Percentiles rank a stretch among this genome's conserved stretches.
Evolutionary conservation across 2,797 vertebrate species (phyloP).

Genomic region (Xenopus petersii): DNA sequence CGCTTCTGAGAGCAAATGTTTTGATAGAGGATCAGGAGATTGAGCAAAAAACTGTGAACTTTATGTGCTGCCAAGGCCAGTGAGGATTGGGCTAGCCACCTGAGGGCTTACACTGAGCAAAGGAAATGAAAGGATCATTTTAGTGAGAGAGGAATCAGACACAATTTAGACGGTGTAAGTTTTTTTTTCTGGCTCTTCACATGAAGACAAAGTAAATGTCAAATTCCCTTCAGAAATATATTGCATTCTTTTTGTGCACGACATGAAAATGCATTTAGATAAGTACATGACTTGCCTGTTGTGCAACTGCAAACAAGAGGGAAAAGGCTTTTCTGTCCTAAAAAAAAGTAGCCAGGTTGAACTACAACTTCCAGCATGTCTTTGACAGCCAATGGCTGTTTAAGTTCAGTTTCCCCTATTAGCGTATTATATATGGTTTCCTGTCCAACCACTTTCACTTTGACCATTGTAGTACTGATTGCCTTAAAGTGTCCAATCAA

Average conservation of each 20-base stretch:
- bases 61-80: conserved; percentile 68
- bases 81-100: conserved; percentile 64
- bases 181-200: conserved; percentile 20
- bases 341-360: too few relatives aligned
- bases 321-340: too few relatives aligned
- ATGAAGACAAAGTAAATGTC: conserved; percentile 56
- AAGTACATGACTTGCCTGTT: too few relatives aligned
- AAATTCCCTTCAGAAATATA: conserved; percentile 63
- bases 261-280: not conserved
- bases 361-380: too few relatives aligned
- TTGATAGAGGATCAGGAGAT: conserved; percentile 80
- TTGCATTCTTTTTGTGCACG: conserved; percentile 26
- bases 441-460: too few relatives aligned
- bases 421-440: too few relatives aligned
- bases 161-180: conserved; percentile 37
- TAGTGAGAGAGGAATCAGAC: conserved; percentile 67
- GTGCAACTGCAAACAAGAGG: too few relatives aligned
- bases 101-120: conserved; percentile 75
- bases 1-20: conserved; percentile 74
- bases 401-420: too few relatives aligned
- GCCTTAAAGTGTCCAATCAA: too few relatives aligned
- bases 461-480: too few relatives aligned
- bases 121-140: conserved; percentile 97
- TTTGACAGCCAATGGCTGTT: too few relatives aligned
- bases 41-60: conserved; percentile 81